Evolutionary conservation across 2,888 invertebrate genomes (phyloP), one percentile per base, ranked within the genome.

Genomic region (Zhuqinia jingwanae): DNA sequence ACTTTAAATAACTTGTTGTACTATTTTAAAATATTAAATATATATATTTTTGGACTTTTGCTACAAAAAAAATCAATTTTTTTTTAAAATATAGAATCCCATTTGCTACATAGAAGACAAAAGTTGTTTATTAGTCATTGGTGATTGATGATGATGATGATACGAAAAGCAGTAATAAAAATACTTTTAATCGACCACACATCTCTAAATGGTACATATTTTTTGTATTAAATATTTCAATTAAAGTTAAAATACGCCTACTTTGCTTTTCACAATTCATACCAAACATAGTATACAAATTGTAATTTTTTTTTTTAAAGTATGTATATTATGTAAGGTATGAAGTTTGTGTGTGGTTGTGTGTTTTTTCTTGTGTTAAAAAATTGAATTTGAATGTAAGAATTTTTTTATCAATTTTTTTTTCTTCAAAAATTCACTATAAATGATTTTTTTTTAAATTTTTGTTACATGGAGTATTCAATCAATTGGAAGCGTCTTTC

Each of bases 401-500:
- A 56, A 75, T 56, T 17, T 27, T 36, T 56, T 11, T 36, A 36
- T 36, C 36, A 36, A 36, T 36, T 3, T 10, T 65, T 65, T 73
- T n/a, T n/a, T n/a, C n/a, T n/a, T n/a, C n/a, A 47, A 60, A 36
- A 60, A 22, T 60, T 36, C 25, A 45, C 77, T 58, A 60, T 45
- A 58, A 77, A 77, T 42, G 60, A 77, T 36, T 45, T 10, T 36
- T 68, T 42, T 47, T 30, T 83, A 76, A 68, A 17, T 53, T 60
- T 82, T 80, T 56, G 68, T 68, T 42, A 77, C 81, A 85, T 76
- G 76, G 88, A 88, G 88, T 88, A 88, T 88, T 88, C 73, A 78
- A 85, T 88, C 88, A 88, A 81, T 88, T 85, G 85, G 88, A 88
- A 88, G 88, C 87, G 79, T 79, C 85, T 60, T 88, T 83, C 10